These are phyloP conservation scores for Lutjanus argentimaculatus DNA, from an alignment of 2,797 vertebrate genomes.

Conservation along the genomic window DNA sequence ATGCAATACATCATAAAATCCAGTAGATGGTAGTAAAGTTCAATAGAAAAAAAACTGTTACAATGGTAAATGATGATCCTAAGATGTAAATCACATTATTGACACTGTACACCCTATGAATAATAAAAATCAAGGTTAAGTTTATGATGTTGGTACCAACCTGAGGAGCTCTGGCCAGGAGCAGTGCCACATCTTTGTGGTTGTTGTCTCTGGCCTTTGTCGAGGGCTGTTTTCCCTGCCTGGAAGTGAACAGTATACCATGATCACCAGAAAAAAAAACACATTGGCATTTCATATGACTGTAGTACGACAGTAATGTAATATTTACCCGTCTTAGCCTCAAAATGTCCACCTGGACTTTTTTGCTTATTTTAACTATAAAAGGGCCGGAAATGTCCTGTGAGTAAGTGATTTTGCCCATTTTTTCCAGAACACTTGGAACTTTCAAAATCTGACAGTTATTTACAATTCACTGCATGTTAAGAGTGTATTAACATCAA, in stretches of 20 bases:
- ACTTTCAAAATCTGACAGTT: too few relatives aligned
- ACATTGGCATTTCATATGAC: neutral
- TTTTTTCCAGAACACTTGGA: too few relatives aligned
- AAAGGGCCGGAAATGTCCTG: too few relatives aligned
- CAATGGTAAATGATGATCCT: too few relatives aligned
- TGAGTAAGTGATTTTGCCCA: too few relatives aligned
- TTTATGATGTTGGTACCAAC: conserved; percentile 66
- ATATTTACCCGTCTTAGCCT: too few relatives aligned
- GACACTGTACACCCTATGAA: neutral
- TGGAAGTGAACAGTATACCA: conserved; percentile 62
- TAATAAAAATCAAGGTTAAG: fast-evolving
- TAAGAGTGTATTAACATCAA: too few relatives aligned
- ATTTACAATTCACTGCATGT: too few relatives aligned
- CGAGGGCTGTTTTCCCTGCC: conserved; percentile 92
- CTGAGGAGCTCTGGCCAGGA: conserved; percentile 92
- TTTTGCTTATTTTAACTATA: too few relatives aligned
- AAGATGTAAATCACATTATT: neutral
- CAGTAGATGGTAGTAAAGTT: too few relatives aligned
- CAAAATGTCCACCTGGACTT: too few relatives aligned
- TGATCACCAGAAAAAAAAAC: neutral
- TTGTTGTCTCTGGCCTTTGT: conserved; percentile 91
- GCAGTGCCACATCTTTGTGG: conserved; percentile 88
- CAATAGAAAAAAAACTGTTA: neutral
- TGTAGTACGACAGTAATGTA: neutral
- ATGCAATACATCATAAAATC: too few relatives aligned